These are phyloP conservation scores for Carlito syrichta DNA, from an alignment of 2,113 vertebrate species.

Conservation along the genomic window DNA sequence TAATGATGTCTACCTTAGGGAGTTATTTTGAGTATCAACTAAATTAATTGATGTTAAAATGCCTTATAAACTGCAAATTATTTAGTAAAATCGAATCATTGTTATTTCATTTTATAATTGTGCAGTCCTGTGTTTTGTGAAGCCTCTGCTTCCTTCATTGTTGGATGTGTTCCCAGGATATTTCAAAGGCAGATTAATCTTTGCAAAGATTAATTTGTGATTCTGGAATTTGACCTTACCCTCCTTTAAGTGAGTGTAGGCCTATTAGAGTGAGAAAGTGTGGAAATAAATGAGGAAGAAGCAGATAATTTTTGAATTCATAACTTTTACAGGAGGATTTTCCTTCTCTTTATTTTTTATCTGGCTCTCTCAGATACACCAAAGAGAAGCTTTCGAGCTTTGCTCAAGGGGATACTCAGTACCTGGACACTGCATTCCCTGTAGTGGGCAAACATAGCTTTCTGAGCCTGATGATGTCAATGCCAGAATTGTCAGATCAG, in stretches of 20 bases:
- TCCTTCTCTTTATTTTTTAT: neutral
- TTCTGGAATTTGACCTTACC: neutral
- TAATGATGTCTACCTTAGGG: neutral
- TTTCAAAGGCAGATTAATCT: neutral
- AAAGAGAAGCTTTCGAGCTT: neutral
- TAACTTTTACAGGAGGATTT: neutral
- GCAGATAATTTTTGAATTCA: neutral
- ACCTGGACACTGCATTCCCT: neutral
- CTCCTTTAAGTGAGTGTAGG: neutral
- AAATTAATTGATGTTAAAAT: constrained; percentile 27
- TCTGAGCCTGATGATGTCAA: neutral
- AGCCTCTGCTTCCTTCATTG: neutral
- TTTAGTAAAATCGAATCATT: neutral
- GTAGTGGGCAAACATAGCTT: neutral
- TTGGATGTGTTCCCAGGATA: neutral
- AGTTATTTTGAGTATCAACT: neutral
- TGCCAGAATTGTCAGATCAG: neutral
- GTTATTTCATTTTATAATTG: neutral
- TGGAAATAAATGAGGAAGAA: neutral
- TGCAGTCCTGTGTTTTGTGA: neutral
- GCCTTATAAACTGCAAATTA: neutral
- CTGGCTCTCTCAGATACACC: neutral
- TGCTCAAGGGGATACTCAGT: neutral
- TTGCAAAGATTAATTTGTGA: neutral
- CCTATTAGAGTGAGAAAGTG: neutral